These are phyloP conservation scores for Mesitornis unicolor DNA, from an alignment of 2,113 vertebrate genomes.

Conservation along the genomic window DNA sequence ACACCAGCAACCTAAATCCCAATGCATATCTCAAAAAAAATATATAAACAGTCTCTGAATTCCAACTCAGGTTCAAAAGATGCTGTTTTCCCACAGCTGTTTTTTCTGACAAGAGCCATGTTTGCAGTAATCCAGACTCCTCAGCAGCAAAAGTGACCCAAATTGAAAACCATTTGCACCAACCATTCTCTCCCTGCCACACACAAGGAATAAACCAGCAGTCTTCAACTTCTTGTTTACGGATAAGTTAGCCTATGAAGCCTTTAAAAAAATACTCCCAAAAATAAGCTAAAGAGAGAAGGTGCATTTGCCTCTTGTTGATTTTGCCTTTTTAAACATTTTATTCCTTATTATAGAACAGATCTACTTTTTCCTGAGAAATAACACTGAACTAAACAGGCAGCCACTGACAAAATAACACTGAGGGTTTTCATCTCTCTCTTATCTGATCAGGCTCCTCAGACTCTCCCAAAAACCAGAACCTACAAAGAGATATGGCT, in stretches of 20 bases:
- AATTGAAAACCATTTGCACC: background rate
- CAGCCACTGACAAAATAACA: background rate
- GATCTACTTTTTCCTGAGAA: background rate
- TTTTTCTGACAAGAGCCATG: background rate
- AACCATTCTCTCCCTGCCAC: background rate
- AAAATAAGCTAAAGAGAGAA: background rate
- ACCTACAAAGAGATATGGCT: background rate
- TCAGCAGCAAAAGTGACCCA: background rate
- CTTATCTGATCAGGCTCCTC: constrained; percentile 34
- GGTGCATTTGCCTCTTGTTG: background rate
- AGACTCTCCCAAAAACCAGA: background rate
- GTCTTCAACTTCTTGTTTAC: background rate
- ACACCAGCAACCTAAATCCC: background rate
- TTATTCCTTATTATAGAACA: background rate
- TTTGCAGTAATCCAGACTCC: background rate
- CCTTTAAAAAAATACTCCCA: background rate
- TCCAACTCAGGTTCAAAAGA: background rate
- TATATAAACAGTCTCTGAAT: background rate
- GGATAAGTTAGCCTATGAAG: background rate
- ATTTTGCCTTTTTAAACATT: background rate
- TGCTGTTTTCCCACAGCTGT: background rate
- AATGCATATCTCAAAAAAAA: background rate
- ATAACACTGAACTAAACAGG: background rate
- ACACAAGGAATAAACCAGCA: background rate
- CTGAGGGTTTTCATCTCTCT: background rate